Evolutionary conservation across 2,888 invertebrate genomes (phyloP).

Genomic region (Celastrina argiolus): DNA sequence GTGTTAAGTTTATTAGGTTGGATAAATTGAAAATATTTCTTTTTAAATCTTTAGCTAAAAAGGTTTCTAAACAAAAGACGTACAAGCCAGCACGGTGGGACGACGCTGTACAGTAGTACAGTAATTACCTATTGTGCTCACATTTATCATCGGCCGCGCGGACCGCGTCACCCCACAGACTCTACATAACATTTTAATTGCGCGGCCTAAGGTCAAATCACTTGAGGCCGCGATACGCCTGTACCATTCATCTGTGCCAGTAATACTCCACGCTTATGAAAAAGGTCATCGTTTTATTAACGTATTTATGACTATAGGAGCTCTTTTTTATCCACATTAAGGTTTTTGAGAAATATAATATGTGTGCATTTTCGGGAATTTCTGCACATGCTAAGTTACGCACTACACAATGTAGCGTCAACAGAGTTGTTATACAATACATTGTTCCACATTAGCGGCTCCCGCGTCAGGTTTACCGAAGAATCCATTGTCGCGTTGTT

Average conservation of each 20-base stretch:
- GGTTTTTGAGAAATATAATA: neutral
- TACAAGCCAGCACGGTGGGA: neutral
- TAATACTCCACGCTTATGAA: conserved; percentile 8
- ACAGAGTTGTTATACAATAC: conserved; percentile 71
- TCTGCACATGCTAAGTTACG: conserved; percentile 52
- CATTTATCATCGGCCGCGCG: conserved; percentile 38
- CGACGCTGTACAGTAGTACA: neutral
- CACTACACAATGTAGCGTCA: conserved; percentile 61
- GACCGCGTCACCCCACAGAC: conserved; percentile 44
- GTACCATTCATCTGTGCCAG: conserved; percentile 11
- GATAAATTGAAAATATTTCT: neutral
- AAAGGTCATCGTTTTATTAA: neutral
- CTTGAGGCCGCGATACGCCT: conserved; percentile 47
- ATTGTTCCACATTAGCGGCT: conserved; percentile 70
- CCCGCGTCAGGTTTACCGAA: conserved; percentile 68
- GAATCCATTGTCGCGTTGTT: conserved; percentile 70
- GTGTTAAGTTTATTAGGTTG: neutral
- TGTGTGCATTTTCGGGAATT: conserved; percentile 43
- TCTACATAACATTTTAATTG: conserved; percentile 66
- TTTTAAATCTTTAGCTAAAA: neutral
- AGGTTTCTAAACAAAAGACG: neutral
- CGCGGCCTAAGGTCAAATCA: conserved; percentile 75
- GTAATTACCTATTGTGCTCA: conserved; percentile 35
- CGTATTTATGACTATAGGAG: neutral
- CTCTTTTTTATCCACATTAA: too few species aligned